A percentile compares a stretch with the other conserved stretches of the same genome.
These are phyloP conservation scores for Mallotus villosus DNA, from an alignment of 2,797 vertebrate genomes.

Conservation along the genomic window DNA sequence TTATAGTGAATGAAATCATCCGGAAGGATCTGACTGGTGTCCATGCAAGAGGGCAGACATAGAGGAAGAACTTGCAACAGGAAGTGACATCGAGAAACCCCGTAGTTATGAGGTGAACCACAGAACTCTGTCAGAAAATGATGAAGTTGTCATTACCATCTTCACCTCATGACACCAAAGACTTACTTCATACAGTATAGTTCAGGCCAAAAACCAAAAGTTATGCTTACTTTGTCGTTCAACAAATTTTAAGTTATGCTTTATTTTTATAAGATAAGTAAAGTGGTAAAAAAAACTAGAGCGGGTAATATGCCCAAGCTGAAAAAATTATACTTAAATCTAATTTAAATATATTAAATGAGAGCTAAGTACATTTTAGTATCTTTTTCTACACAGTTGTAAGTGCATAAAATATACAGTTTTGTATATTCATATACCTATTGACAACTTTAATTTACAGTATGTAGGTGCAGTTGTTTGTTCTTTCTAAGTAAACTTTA, in stretches of 20 bases:
- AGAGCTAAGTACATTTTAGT: too few relatives aligned
- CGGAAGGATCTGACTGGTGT: conserved; percentile 96
- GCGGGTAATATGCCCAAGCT: neutral
- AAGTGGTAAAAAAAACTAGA: neutral
- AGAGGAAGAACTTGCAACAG: conserved; percentile 70
- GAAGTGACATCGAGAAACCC: conserved; percentile 61
- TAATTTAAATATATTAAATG: too few relatives aligned
- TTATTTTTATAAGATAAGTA: conserved; percentile 19
- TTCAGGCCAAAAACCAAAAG: neutral
- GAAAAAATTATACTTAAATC: too few relatives aligned
- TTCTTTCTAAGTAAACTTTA: too few relatives aligned
- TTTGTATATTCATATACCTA: too few relatives aligned
- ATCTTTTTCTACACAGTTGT: too few relatives aligned
- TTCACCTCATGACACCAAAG: conserved; percentile 17
- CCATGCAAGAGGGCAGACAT: conserved; percentile 89
- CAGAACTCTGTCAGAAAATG: conserved; percentile 30
- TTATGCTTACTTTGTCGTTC: conserved; percentile 5
- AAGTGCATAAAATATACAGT: too few relatives aligned
- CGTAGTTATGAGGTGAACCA: conserved; percentile 56
- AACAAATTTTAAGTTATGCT: conserved; percentile 34
- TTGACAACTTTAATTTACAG: too few relatives aligned
- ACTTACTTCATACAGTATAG: too few relatives aligned
- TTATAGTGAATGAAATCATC: conserved; percentile 98
- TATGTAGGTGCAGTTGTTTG: too few relatives aligned
- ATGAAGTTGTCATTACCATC: conserved; percentile 22